Percentiles rank a stretch among this genome's conserved stretches.
These are phyloP conservation scores for Pogonus chalceus DNA, from an alignment of 1,140 invertebrate genomes.

Conservation along the genomic window DNA sequence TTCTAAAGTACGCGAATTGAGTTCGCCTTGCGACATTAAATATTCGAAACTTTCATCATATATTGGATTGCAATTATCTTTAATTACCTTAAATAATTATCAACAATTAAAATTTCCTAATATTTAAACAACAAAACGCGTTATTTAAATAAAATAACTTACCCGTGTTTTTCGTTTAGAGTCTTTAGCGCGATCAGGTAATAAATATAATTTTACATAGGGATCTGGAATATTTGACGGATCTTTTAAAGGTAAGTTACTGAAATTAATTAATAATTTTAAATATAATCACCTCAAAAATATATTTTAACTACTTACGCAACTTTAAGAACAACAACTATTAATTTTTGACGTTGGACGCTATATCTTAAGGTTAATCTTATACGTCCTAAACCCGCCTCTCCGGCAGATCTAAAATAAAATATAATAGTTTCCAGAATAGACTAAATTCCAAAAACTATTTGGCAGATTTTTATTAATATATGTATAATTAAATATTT, in stretches of 20 bases:
- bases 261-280: constrained; percentile 34
- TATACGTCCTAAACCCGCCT: constrained; percentile 64
- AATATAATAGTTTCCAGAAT: too few relatives aligned
- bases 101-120: neutral
- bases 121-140: neutral
- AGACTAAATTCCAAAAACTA: too few relatives aligned
- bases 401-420: constrained; percentile 45
- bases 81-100: constrained; percentile 46
- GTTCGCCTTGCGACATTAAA: constrained; percentile 62
- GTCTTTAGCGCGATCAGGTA: constrained; percentile 78
- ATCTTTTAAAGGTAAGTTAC: constrained; percentile 78
- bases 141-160: constrained; percentile 22
- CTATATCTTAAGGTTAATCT: constrained; percentile 81
- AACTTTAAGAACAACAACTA: constrained; percentile 79
- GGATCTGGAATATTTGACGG: constrained; percentile 84
- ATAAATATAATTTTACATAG: constrained; percentile 85
- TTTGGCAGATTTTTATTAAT: too few relatives aligned
- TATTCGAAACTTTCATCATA: constrained; percentile 89
- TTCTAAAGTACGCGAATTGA: constrained; percentile 61
- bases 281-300: constrained; percentile 8
- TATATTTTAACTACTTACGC: constrained; percentile 50
- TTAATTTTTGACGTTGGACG: constrained; percentile 64
- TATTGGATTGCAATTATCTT: constrained; percentile 83
- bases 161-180: constrained; percentile 82
- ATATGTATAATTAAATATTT: too few relatives aligned